Conservation (phyloP, 1,140 invertebrate species). For the Charaxes varanes region DNA sequence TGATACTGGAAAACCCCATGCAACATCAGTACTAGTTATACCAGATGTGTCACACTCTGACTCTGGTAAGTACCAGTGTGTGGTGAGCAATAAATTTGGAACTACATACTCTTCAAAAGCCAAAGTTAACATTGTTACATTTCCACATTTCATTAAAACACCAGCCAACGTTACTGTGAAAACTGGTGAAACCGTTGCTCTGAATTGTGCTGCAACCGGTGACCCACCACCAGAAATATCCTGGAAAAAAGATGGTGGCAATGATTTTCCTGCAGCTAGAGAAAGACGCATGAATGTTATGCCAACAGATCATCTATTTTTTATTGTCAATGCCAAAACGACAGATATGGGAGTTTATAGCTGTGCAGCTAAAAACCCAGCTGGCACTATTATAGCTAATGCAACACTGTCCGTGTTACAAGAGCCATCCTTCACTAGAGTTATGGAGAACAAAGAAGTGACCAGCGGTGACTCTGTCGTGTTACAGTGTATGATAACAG, state of each 20-base stretch:
- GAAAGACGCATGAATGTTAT: constrained; percentile 95
- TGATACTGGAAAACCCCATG: constrained; percentile 73
- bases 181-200: constrained; percentile 88
- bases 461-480: constrained; percentile 86
- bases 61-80: constrained; percentile 94
- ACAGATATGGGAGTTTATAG: constrained; percentile 94
- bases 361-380: constrained; percentile 93
- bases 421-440: constrained; percentile 88
- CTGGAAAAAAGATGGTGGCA: constrained; percentile 95
- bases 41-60: constrained; percentile 83
- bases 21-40: constrained; percentile 82
- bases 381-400: constrained; percentile 90
- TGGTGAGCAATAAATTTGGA: constrained; percentile 92
- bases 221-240: constrained; percentile 91
- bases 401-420: constrained; percentile 92
- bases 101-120: constrained; percentile 92
- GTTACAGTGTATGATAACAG: constrained; percentile 90
- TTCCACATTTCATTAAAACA: constrained; percentile 89
- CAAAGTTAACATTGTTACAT: constrained; percentile 89
- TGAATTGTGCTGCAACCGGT: constrained; percentile 94
- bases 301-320: constrained; percentile 92
- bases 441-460: constrained; percentile 89
- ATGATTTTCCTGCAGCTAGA: constrained; percentile 95
- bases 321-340: constrained; percentile 92
- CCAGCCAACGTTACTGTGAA: constrained; percentile 89